Evolutionary conservation across 2,797 vertebrate genomes (phyloP), one percentile per base, ranked within the genome.

Genomic region (Tauraco hartlaubi): DNA sequence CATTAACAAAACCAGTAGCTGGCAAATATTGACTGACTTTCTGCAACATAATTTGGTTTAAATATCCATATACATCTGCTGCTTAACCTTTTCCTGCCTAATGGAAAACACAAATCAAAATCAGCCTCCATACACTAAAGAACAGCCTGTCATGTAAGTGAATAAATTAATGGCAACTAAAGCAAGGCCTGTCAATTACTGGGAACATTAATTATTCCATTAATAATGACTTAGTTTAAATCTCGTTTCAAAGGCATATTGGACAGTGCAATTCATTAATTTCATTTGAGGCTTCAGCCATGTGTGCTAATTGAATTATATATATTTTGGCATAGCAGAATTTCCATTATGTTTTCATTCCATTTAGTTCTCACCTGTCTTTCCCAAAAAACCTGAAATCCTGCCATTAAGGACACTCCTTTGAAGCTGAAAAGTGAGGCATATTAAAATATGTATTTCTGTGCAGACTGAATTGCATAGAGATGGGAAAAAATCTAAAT

Each of bases 141-240:
- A 95, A 54, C 18, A 93, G 21, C 62, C 63, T 91, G 68, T 79
- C 79, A 66, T 31, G 15, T 73, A 94, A 90, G 86, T 77, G 49
- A 96, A 85, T 77, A 79, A 73, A 96, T 90, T 93, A 95, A 93
- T 87, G 63, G 64, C 76, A 95, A 74, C 54, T 83, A 91, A 97
- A 96, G 82, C 63, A 91, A 54, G 31, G 28, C 59, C 62, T 96
- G 93, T 94, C 93, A 92, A 95, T 98, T 97, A 94, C 81, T 88
- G 71, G 78, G 91, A 92, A 80, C 90, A 94, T 97, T 97, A 97
- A 97, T 97, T 97, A 92, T 92, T 95, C 67, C 19, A 76, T 96
- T 97, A 94, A 97, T 95, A 94, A 92, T 92, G 48, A 83, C 39
- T 52, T 92, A 2, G 77, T 95, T 94, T 96, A 96, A 97, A 94